These are phyloP conservation scores for Lepidurus arcticus DNA, from an alignment of 1,140 invertebrate species.

Conservation along the genomic window DNA sequence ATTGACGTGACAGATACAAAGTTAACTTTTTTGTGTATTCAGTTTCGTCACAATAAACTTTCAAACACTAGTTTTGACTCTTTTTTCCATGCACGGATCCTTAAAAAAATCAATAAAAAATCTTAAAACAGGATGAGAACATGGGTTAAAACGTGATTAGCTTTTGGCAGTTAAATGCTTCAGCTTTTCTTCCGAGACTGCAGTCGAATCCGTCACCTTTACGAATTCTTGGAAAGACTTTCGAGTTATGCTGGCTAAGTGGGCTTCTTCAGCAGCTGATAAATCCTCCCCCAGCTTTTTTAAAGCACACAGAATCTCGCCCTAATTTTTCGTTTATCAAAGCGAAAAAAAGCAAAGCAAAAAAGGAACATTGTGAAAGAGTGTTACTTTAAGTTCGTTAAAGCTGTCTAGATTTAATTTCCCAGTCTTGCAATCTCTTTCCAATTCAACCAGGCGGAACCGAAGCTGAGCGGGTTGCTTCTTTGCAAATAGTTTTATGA, in stretches of 20 bases:
- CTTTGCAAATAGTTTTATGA: slow-evolving; percentile 68
- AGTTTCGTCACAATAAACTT: neutral
- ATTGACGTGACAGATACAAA: no score
- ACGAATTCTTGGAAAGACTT: slow-evolving; percentile 52
- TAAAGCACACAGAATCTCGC: slow-evolving; percentile 62
- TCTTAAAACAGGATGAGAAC: neutral
- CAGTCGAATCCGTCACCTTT: slow-evolving; percentile 46
- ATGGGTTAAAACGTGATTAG: neutral
- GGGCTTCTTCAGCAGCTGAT: slow-evolving; percentile 52
- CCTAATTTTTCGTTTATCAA: slow-evolving; percentile 43
- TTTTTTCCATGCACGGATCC: neutral
- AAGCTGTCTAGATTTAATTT: slow-evolving; percentile 46
- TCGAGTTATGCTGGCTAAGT: slow-evolving; percentile 53
- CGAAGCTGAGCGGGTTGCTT: slow-evolving; percentile 63
- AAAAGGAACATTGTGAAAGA: neutral
- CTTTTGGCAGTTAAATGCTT: neutral
- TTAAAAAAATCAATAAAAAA: neutral
- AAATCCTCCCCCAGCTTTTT: slow-evolving; percentile 63
- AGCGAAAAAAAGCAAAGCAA: slow-evolving; percentile 20
- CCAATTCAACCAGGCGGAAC: slow-evolving; percentile 54
- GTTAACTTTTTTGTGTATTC: no score
- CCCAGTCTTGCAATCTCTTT: slow-evolving; percentile 51
- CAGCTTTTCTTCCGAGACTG: neutral
- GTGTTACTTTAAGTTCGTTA: slow-evolving; percentile 38
- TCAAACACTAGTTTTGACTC: neutral